Percentiles rank a stretch among this genome's conserved stretches.
Conservation (phyloP, 2,113 vertebrate species). For the Xyliphius kryptos region DNA sequence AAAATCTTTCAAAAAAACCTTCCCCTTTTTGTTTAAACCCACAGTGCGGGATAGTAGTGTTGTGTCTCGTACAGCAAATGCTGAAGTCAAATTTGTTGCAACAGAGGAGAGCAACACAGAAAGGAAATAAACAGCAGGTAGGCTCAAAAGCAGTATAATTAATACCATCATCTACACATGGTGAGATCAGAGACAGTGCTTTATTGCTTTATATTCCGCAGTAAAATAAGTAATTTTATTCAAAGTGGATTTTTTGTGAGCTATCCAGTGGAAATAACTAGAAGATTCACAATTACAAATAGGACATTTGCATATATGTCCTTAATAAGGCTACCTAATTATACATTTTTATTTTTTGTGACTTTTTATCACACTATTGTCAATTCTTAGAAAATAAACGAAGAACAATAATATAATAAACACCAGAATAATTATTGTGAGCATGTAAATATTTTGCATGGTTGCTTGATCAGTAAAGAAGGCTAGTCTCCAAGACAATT, state of each 20-base stretch:
- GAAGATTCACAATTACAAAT: neutral
- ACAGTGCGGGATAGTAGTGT: conserved; percentile 69
- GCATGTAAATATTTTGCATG: neutral
- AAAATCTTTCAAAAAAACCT: conserved; percentile 74
- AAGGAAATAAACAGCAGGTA: conserved; percentile 46
- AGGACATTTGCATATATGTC: conserved; percentile 3
- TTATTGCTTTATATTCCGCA: neutral
- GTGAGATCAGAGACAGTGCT: neutral
- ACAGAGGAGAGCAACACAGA: conserved; percentile 61
- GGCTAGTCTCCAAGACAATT: neutral
- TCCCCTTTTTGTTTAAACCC: conserved; percentile 72
- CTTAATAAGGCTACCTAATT: neutral
- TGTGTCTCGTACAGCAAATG: conserved; percentile 69
- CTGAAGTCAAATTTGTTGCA: conserved; percentile 75
- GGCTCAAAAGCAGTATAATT: neutral
- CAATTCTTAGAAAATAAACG: too few relatives aligned
- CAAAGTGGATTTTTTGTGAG: neutral
- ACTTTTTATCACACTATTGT: too few relatives aligned
- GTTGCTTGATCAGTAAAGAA: neutral
- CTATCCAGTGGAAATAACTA: neutral
- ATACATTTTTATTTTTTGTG: too few relatives aligned
- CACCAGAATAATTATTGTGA: too few relatives aligned
- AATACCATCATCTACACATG: neutral
- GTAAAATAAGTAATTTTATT: neutral
- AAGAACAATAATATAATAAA: too few relatives aligned